Evolutionary conservation across 2,888 invertebrate genomes (phyloP), one percentile per base, ranked within the genome.

Genomic region (Copidosoma aretas): DNA sequence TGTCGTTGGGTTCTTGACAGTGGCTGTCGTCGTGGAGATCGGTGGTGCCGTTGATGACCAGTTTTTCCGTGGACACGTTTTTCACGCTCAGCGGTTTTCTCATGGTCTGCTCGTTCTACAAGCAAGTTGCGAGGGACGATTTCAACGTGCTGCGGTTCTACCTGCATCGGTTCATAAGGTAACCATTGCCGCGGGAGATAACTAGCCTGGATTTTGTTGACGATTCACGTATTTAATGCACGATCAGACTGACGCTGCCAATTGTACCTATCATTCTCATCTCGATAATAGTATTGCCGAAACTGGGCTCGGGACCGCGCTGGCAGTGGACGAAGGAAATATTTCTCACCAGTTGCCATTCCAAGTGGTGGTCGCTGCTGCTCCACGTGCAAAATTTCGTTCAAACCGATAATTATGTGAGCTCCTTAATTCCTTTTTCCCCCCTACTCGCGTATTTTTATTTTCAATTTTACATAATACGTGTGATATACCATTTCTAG

Each of bases 381-480:
- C 77, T 87, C 1, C 86, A 86, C 75, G 77, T 87, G 8, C 87
- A 87, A 74, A 87, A 87, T 73, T 86, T 85, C 73, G 82, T 84
- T 2, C 84, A 84, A 60, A 73, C 78, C n/a, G n/a, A 74, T 14
- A 82, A 75, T 79, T 80, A 79, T 63, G 84, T 85, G 74, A 77
- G 76, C 4, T 71, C 8, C 8, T 32, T n/a, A n/a, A n/a, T n/a
- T 32, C 8, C 32, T 32, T 32, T 32, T 32, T 8, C 8, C 8
- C 32, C 8, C 8, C 8, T 8, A 32, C 3, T 32, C 32, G 8
- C 32, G 32, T 32, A 32, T 32, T 5, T 8, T 32, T 32, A 8
- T 32, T 32, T 32, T 3, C 43, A 46, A 46, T 46, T 46, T 46
- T 46, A 46, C 43, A 17, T 12, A 14, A 15, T 46, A 46, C 8